phyloP scores from a whole-genome alignment of 2,888 invertebrate genomes.

The Euproctis similis region DNA sequence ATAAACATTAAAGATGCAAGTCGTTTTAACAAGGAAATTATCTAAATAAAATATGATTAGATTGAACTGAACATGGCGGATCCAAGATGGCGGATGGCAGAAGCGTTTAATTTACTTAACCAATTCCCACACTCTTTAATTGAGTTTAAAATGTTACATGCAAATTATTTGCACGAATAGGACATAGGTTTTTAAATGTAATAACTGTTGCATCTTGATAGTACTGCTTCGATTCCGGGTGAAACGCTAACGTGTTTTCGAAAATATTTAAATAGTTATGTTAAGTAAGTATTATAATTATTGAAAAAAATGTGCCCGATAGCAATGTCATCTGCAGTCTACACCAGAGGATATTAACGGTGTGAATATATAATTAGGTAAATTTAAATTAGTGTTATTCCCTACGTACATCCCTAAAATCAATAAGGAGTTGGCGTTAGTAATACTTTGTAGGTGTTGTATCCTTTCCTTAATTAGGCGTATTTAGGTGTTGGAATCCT shows the following conservation, averaged over 20 bases:
- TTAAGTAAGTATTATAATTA: too few relatives aligned
- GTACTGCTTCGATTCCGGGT: too few relatives aligned
- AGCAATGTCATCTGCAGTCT: too few relatives aligned
- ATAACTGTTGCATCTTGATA: too few relatives aligned
- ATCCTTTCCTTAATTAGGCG: conserved; percentile 64
- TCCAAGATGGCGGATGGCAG: conserved; percentile 8
- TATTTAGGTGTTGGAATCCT: conserved; percentile 62
- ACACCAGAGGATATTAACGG: too few relatives aligned
- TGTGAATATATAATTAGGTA: too few relatives aligned
- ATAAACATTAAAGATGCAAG: background rate
- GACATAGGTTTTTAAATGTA: conserved; percentile 27
- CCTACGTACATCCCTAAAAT: conserved; percentile 50
- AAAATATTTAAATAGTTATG: too few relatives aligned
- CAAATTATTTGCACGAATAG: conserved; percentile 13
- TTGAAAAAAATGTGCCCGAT: too few relatives aligned
- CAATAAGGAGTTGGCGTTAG: conserved; percentile 41
- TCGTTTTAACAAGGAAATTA: conserved; percentile 1
- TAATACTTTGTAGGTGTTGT: conserved; percentile 51
- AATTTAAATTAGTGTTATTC: too few relatives aligned
- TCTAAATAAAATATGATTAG: conserved; percentile 2
- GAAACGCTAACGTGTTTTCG: too few relatives aligned
- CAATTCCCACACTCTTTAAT: conserved; percentile 15
- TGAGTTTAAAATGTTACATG: conserved; percentile 18
- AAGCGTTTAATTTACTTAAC: conserved; percentile 13
- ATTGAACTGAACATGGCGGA: background rate